phyloP scores from a whole-genome alignment of 2,113 vertebrate species.

The Hyperopisus bebe region DNA sequence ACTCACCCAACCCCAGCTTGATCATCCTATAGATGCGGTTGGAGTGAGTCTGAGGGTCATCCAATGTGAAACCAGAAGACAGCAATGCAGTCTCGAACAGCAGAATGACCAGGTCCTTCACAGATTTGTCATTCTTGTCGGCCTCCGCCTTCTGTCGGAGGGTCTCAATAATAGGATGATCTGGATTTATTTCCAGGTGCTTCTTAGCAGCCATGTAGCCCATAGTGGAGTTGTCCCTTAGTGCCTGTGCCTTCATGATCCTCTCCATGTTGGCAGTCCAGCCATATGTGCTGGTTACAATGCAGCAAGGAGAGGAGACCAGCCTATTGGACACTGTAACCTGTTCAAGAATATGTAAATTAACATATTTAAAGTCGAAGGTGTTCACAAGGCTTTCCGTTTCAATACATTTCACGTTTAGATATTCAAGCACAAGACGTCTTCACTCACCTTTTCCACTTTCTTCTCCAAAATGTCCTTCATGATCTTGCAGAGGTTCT shows the following conservation, averaged over 20 bases:
- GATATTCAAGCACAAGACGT: background rate
- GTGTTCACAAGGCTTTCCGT: background rate
- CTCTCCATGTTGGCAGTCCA: conserved; percentile 83
- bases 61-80: conserved; percentile 73
- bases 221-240: conserved; percentile 76
- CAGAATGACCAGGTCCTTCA: conserved; percentile 75
- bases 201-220: conserved; percentile 81
- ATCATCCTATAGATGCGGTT: conserved; percentile 73
- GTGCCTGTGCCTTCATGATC: conserved; percentile 74
- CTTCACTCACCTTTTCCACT: conserved; percentile 67
- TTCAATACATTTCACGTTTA: background rate
- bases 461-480: conserved; percentile 79
- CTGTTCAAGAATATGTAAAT: conserved; percentile 36
- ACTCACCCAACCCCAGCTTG: conserved; percentile 38
- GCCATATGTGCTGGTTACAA: conserved; percentile 67
- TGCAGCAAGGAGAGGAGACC: conserved; percentile 69
- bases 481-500: conserved; percentile 78
- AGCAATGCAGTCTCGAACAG: conserved; percentile 70
- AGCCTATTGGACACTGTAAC: conserved; percentile 73
- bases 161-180: conserved; percentile 70
- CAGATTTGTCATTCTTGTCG: conserved; percentile 79
- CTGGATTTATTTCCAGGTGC: conserved; percentile 72
- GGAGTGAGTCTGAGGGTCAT: conserved; percentile 76
- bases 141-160: conserved; percentile 74
- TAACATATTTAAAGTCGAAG: background rate